Evolutionary conservation across 92 coral and sea anemone species (phyloP).

Genomic region (Zoanthus sansibaricus): DNA sequence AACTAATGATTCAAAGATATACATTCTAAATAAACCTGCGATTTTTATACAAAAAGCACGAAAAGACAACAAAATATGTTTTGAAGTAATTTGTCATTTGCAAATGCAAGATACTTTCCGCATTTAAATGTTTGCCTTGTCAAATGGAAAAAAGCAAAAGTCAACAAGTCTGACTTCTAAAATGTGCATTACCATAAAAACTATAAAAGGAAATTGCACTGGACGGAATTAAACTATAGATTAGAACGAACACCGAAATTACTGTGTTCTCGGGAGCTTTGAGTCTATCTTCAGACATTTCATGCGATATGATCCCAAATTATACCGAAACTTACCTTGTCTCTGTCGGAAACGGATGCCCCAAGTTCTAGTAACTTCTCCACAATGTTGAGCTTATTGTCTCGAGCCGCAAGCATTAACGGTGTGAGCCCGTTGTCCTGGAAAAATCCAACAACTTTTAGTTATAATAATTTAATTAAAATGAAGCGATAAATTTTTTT

Average conservation of each 20-base stretch:
- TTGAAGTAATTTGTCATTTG: neutral
- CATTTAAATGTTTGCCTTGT: constrained; percentile 13
- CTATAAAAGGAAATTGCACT: neutral
- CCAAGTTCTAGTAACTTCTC: constrained; percentile 95
- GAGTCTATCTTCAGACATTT: neutral
- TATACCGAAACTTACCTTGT: constrained; percentile 62
- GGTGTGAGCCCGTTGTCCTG: constrained; percentile 99
- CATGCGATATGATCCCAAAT: neutral
- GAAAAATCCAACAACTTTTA: constrained; percentile 4
- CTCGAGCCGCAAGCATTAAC: constrained; percentile 95
- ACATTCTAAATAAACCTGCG: neutral
- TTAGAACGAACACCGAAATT: neutral
- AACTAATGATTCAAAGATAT: neutral
- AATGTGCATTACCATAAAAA: neutral
- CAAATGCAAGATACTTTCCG: constrained; percentile 9
- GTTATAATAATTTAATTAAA: neutral
- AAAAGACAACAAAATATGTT: neutral
- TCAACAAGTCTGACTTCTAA: constrained; percentile 22
- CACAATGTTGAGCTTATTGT: constrained; percentile 87
- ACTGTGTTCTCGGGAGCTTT: neutral
- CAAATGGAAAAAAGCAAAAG: constrained; percentile 1
- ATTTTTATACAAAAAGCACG: neutral
- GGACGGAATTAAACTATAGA: neutral
- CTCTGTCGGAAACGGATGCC: constrained; percentile 82
- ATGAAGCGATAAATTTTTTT: neutral